Conservation (phyloP, 2,888 invertebrate species). For the Macrosiphum euphorbiae region DNA sequence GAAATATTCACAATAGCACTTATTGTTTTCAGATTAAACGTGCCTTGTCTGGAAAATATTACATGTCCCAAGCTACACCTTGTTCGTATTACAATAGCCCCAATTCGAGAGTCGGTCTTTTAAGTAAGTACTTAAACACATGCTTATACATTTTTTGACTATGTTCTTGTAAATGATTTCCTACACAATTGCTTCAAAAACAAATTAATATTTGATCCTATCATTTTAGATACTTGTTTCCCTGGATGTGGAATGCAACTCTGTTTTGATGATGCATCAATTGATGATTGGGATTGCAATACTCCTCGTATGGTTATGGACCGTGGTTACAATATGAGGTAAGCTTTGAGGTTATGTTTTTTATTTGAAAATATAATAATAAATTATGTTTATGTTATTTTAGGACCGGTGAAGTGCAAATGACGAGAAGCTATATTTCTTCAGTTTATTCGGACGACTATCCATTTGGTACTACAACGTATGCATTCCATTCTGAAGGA, state of each 20-base stretch:
- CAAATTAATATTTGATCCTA: not conserved
- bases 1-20: not conserved
- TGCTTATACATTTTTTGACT: not conserved
- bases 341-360: not conserved
- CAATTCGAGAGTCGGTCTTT: not conserved
- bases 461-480: fast-evolving
- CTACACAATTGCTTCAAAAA: no score
- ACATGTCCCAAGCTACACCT: not conserved
- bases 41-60: not conserved
- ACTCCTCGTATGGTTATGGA: not conserved
- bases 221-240: not conserved
- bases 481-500: not conserved
- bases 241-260: not conserved
- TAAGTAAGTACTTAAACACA: conserved; percentile 4
- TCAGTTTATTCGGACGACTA: not conserved
- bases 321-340: not conserved
- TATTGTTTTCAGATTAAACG: not conserved
- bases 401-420: not conserved
- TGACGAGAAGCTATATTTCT: not conserved
- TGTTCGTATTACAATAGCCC: not conserved
- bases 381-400: not conserved
- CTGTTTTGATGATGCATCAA: not conserved
- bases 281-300: not conserved
- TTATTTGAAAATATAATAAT: not conserved
- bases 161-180: not conserved